Evolutionary conservation across 2,888 invertebrate species (phyloP).

Genomic region (Cylindroiulus punctatus): DNA sequence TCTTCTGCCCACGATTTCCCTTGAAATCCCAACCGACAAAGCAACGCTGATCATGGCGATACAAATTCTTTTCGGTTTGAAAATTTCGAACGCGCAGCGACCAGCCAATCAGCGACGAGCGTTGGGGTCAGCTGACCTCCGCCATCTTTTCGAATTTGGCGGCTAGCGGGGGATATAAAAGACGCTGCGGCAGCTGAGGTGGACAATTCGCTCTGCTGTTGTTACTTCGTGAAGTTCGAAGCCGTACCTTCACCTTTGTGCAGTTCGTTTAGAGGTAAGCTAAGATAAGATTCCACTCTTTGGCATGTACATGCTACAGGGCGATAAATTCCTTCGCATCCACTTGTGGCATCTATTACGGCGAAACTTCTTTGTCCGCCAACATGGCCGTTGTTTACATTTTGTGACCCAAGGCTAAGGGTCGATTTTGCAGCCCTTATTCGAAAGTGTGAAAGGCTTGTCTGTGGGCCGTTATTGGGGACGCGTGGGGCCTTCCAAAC

Average conservation of each 20-base stretch:
- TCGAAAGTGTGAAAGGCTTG: background rate
- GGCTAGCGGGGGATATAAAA: constrained; percentile 32
- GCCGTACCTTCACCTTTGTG: background rate
- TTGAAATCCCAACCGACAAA: background rate
- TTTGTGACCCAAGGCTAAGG: background rate
- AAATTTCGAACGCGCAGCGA: background rate
- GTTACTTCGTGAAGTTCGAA: background rate
- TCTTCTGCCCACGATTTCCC: background rate
- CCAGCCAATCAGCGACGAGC: background rate
- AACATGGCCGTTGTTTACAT: constrained; percentile 32
- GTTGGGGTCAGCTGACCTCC: background rate
- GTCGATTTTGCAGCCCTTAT: background rate
- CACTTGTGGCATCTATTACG: background rate
- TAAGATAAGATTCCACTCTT: too few relatives aligned
- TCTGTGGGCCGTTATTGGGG: background rate
- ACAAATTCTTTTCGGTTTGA: background rate
- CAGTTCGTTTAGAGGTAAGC: background rate
- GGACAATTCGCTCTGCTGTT: background rate
- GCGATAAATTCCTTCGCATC: background rate
- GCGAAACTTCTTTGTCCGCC: constrained; percentile 2
- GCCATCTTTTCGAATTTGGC: constrained; percentile 27
- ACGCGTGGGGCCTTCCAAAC: background rate
- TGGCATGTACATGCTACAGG: background rate
- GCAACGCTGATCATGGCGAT: background rate
- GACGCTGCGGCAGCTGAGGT: background rate